phyloP scores from a whole-genome alignment of 2,797 vertebrate genomes.

The Enteromius mattozi region DNA sequence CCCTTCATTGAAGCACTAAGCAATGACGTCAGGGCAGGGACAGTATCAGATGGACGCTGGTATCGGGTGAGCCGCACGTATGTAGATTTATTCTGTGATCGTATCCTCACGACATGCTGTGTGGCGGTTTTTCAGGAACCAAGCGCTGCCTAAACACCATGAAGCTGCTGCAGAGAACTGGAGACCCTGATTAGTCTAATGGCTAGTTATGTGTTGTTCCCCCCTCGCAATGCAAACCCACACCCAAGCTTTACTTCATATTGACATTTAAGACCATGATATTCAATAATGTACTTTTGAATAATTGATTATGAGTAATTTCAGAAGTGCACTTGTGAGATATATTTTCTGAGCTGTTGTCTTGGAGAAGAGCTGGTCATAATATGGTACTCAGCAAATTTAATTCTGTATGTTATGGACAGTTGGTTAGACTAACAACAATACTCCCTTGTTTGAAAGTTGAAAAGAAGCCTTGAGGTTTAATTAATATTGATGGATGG shows the following conservation, averaged over 20 bases:
- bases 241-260: not conserved
- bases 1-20: slow-evolving; percentile 36
- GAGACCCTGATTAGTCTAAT: slow-evolving; percentile 21
- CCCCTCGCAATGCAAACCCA: slow-evolving; percentile 3
- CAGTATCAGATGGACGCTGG: slow-evolving; percentile 3
- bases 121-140: slow-evolving; percentile 13
- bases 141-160: slow-evolving; percentile 18
- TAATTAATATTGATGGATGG: not conserved
- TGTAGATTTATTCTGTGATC: slow-evolving; percentile 37
- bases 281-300: slow-evolving; percentile 26
- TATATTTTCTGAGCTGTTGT: slow-evolving; percentile 1
- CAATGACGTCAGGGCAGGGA: slow-evolving; percentile 26
- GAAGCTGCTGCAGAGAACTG: not conserved
- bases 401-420: not conserved
- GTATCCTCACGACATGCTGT: slow-evolving; percentile 26
- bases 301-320: slow-evolving; percentile 21
- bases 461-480: not conserved
- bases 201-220: slow-evolving; percentile 22
- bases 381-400: not conserved
- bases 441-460: too few species aligned
- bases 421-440: not conserved
- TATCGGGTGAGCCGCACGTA: slow-evolving; percentile 20
- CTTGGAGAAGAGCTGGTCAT: not conserved
- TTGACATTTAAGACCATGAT: slow-evolving; percentile 12
- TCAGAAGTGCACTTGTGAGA: not conserved